Percentiles rank a stretch among this genome's conserved stretches.
Conservation (phyloP, 2,888 invertebrate genomes). For the Luffia ferchaultella region DNA sequence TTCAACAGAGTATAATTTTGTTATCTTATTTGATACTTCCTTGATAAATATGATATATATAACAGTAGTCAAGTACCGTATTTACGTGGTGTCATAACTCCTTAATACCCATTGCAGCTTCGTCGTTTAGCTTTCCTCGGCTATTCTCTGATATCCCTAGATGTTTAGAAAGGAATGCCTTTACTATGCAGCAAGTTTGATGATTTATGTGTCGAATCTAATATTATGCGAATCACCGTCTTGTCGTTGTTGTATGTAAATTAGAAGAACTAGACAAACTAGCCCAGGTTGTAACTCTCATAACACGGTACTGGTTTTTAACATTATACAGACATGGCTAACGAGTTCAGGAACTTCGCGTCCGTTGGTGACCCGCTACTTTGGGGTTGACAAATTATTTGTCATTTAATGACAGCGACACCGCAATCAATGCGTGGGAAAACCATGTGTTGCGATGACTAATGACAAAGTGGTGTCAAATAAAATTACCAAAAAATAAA, state of each 20-base stretch:
- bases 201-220: neutral
- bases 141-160: no score
- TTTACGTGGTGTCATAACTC: no score
- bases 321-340: slow-evolving; percentile 8
- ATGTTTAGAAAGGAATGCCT: neutral
- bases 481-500: neutral
- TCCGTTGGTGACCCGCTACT: slow-evolving; percentile 36
- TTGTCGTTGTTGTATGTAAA: neutral
- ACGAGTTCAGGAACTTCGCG: slow-evolving; percentile 32
- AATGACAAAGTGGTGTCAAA: neutral
- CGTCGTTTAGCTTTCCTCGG: no score
- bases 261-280: slow-evolving; percentile 2
- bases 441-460: neutral
- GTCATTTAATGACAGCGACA: slow-evolving; percentile 4
- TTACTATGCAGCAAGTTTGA: neutral
- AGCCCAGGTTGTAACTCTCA: neutral
- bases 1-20: no score
- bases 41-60: no score
- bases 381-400: slow-evolving; percentile 27
- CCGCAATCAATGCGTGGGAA: neutral
- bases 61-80: no score
- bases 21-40: no score
- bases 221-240: neutral
- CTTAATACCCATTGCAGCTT: no score
- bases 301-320: neutral